These are phyloP conservation scores for Helobdella robusta DNA, from an alignment of 2,888 invertebrate genomes.

Conservation along the genomic window DNA sequence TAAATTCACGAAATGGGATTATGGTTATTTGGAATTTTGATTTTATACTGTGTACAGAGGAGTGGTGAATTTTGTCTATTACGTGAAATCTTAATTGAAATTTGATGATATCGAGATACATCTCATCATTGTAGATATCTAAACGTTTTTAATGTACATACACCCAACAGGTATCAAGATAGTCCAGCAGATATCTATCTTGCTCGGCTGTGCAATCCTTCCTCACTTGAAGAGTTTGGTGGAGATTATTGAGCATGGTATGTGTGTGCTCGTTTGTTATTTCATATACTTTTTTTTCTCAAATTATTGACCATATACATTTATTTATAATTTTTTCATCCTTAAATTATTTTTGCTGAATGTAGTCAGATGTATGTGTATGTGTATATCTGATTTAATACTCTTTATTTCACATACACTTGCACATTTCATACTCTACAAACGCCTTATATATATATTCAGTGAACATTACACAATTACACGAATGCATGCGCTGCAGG, in stretches of 20 bases:
- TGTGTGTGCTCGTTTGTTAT: constrained; percentile 36
- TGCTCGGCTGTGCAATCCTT: constrained; percentile 98
- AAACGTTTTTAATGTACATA: too few relatives aligned
- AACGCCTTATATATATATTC: too few relatives aligned
- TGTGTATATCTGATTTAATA: neutral
- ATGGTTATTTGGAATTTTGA: too few relatives aligned
- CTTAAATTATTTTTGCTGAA: too few relatives aligned
- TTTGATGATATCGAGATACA: constrained; percentile 36
- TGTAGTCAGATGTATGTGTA: too few relatives aligned
- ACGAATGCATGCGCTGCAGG: constrained; percentile 51
- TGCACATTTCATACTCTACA: too few relatives aligned
- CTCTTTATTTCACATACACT: neutral
- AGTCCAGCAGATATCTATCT: constrained; percentile 96
- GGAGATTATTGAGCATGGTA: constrained; percentile 97
- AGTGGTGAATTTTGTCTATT: neutral
- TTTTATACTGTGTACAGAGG: too few relatives aligned
- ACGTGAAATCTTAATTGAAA: neutral
- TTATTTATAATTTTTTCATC: neutral
- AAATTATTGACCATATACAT: neutral
- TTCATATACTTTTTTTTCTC: neutral
- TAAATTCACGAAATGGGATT: too few relatives aligned
- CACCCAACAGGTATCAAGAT: constrained; percentile 88
- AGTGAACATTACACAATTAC: neutral
- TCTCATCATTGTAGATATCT: too few relatives aligned
- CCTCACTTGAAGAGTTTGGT: constrained; percentile 95